Evolutionary conservation across 2,888 invertebrate species (phyloP).

Genomic region (Tetropium fuscum): DNA sequence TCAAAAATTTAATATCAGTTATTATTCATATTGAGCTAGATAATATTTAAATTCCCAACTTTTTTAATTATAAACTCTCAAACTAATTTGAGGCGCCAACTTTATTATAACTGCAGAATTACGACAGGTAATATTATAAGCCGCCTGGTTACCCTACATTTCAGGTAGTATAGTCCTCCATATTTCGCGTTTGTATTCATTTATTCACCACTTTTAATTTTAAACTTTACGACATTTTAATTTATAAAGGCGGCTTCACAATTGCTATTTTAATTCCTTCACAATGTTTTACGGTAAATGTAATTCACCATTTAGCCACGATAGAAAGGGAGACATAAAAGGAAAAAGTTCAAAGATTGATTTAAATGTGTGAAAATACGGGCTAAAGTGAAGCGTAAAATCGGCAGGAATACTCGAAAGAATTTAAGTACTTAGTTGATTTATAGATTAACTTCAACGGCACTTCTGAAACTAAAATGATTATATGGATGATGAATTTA

Average conservation of each 20-base stretch:
- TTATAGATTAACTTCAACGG: slow-evolving; percentile 56
- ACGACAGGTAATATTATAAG: no score
- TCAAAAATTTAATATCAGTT: no score
- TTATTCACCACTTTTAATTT: slow-evolving; percentile 43
- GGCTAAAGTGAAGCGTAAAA: slow-evolving; percentile 52
- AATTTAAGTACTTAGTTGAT: slow-evolving; percentile 53
- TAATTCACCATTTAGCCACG: no score
- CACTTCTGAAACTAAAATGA: no score
- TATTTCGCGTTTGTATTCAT: slow-evolving; percentile 43
- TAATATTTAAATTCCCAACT: no score
- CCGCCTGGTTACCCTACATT: slow-evolving; percentile 19
- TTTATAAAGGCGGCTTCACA: slow-evolving; percentile 24
- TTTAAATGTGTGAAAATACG: slow-evolving; percentile 52
- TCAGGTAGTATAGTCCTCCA: slow-evolving; percentile 30
- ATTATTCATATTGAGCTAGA: no score
- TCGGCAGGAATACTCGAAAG: slow-evolving; percentile 45
- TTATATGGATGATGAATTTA: no score
- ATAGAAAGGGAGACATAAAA: no score
- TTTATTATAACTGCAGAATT: no score
- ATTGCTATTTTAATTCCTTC: slow-evolving; percentile 20
- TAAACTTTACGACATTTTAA: slow-evolving; percentile 37
- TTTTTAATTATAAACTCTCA: no score
- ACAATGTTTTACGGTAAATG: slow-evolving; percentile 20
- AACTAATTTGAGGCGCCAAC: no score
- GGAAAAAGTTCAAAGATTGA: slow-evolving; percentile 43